Base-by-base conservation (phyloP, 2,797 vertebrate species). In the Urophycis tenuis region DNA sequence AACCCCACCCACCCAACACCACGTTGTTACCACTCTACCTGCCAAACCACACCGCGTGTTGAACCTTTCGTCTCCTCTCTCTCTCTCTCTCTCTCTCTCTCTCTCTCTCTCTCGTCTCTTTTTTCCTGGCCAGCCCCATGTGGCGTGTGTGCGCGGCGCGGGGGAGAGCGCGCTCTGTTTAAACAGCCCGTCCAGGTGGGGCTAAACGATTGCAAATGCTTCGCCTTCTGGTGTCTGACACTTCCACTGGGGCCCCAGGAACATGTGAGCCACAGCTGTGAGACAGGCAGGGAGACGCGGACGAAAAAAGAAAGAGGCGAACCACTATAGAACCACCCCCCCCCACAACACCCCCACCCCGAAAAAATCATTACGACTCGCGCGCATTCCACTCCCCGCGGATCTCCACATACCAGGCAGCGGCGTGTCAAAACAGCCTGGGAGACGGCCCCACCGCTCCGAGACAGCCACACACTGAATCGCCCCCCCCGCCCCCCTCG, bases 251-350 rank as follows among this genome's bases (percentile, higher is more conserved):
- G 91, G 90, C 92, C 86, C 87, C 88, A 84, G 77, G 89, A 90
- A 90, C 91, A 93, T 92, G 91, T 93, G 93, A 93, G 85, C 86
- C 87, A 85, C 92, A 93, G 91, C 92, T 93, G 93, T 90, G 88
- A 86, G 87, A 87, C 80, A 83, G 84, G 82, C 81, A 83, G 84
- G 79, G 84, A 78, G 87, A 41, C 29, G 71, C 60, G 30, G 60
- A 71, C n/a, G 25, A 3, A 41, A 36, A 3, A 41, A 36, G 49
- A n/a, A 10, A 33, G 53, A n/a, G 70, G 35, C 25, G 25, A 36
- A 10, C 74, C 82, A 82, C 78, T 78, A 77, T 78, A 73, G 85
- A 88, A 86, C 78, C 22, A 78, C 84, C 87, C 86, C 75, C n/a
- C n/a, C n/a, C n/a, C n/a, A n/a, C n/a, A n/a, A n/a, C n/a, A n/a